phyloP scores from a whole-genome alignment of 2,888 invertebrate genomes.

The Ichneumoninae sp. region DNA sequence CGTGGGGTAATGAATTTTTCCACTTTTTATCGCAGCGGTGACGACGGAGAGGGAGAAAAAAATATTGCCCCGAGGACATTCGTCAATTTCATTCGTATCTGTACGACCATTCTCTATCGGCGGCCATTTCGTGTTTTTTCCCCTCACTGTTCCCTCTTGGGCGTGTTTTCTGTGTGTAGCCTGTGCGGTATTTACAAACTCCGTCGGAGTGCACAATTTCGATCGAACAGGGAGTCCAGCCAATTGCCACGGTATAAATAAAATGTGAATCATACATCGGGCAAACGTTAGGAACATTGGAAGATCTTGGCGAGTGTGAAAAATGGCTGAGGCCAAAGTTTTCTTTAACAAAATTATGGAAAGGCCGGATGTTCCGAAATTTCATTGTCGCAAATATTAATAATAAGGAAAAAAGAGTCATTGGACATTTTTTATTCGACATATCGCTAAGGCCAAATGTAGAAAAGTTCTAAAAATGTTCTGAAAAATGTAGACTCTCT shows the following conservation, averaged over 20 bases:
- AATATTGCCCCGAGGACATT: constrained; percentile 13
- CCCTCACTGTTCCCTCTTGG: not conserved
- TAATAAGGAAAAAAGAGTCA: too few species aligned
- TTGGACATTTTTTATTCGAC: too few species aligned
- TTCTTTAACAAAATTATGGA: too few species aligned
- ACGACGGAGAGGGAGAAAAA: not conserved
- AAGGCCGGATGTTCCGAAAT: too few species aligned
- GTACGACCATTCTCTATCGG: not conserved
- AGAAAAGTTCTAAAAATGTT: too few species aligned
- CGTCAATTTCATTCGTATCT: constrained; percentile 24
- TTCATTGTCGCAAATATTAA: too few species aligned
- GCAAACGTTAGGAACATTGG: not conserved
- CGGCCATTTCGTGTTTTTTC: not conserved
- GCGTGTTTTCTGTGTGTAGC: not conserved
- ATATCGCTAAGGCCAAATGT: too few species aligned
- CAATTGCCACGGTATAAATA: not conserved
- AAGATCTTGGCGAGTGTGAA: not conserved
- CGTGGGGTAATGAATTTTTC: constrained; percentile 35
- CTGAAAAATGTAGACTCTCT: too few species aligned
- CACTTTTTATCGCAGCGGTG: constrained; percentile 10
- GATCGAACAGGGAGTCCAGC: not conserved
- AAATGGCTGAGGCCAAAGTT: not conserved
- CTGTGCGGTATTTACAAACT: not conserved
- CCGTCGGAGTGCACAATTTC: not conserved
- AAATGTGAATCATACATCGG: not conserved